Evolutionary conservation across 53 echinoderm and acorn worm species (phyloP), one percentile per base, ranked within the genome.

Genomic region (Mesocentrotus franciscanus): DNA sequence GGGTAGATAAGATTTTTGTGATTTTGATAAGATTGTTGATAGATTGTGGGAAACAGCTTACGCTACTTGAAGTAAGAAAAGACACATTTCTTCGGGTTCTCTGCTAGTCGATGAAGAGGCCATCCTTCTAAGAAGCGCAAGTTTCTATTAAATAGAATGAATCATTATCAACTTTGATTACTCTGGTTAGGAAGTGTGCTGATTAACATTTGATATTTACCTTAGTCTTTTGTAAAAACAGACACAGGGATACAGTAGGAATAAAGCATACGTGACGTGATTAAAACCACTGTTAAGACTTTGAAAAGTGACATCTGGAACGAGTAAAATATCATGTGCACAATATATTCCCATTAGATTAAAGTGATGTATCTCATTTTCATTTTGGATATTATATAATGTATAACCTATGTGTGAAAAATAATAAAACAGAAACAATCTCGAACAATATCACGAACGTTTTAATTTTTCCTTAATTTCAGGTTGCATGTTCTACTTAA

Each of bases 61-160:
- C n/a, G n/a, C n/a, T n/a, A 98, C 98, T 96, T 98, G 96, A 98
- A 98, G 39, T 97, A 98, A 32, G 98, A 98, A 78, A 98, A 97
- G 35, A 97, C 93, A 75, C 98, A 98, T 92, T 98, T 98, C 96
- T 97, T 98, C 34, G 97, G 97, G 89, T 97, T 97, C 92, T 97
- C 96, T 22, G 96, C 97, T 27, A 98, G 96, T 20, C 97, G 93
- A 60, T 97, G 97, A 62, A 98, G 95, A 0, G 98, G 98, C 97
- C 97, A 98, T 7, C 96, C 97, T 60, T 98, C 96, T 68, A 98
- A 78, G 92, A 98, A 98, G 17, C 95, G 96, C 76, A 98, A 94
- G 87, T 97, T 98, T 72, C 98, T 98, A 93, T 59, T n/a, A 11
- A 17, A 58, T 42, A 39, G 8, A 83, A 49, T 0, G 18, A 36